These are phyloP conservation scores for Dipodomys ordii DNA, from an alignment of 2,113 vertebrate species.

Conservation along the genomic window DNA sequence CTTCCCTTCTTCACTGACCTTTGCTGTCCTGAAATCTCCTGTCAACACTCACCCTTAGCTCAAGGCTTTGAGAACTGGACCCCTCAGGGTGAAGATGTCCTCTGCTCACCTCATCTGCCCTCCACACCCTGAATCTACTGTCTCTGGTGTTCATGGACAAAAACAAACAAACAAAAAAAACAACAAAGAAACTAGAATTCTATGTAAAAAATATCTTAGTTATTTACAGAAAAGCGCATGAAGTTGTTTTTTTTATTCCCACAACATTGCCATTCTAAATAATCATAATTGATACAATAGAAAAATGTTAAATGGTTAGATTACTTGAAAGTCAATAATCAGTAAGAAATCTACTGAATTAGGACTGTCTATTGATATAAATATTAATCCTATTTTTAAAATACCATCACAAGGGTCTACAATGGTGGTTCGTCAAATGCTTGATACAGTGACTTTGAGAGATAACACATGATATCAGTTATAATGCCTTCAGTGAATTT, in stretches of 20 bases:
- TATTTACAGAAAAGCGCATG: not conserved
- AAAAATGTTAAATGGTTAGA: too few relatives aligned
- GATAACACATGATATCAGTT: not conserved
- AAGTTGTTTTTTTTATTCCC: not conserved
- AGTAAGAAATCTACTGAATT: too few relatives aligned
- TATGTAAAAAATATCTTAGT: not conserved
- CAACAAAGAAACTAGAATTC: not conserved
- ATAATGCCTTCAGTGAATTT: not conserved
- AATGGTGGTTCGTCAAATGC: not conserved
- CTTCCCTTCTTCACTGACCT: not conserved
- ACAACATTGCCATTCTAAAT: too few relatives aligned
- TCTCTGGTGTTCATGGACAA: not conserved
- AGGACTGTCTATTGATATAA: too few relatives aligned
- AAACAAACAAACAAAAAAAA: too few relatives aligned
- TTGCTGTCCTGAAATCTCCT: not conserved
- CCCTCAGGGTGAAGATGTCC: not conserved
- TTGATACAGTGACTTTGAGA: not conserved
- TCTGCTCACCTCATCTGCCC: slow-evolving; percentile 9
- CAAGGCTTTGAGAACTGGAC: not conserved
- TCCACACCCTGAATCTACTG: not conserved
- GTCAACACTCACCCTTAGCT: slow-evolving; percentile 42
- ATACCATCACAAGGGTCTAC: not conserved
- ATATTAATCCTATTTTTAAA: too few relatives aligned
- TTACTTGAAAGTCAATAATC: too few relatives aligned
- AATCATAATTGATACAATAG: too few relatives aligned